A percentile compares a stretch with the other conserved stretches of the same genome.
phyloP scores from a whole-genome alignment of 2,113 vertebrate species.

The Laterallus jamaicensis region DNA sequence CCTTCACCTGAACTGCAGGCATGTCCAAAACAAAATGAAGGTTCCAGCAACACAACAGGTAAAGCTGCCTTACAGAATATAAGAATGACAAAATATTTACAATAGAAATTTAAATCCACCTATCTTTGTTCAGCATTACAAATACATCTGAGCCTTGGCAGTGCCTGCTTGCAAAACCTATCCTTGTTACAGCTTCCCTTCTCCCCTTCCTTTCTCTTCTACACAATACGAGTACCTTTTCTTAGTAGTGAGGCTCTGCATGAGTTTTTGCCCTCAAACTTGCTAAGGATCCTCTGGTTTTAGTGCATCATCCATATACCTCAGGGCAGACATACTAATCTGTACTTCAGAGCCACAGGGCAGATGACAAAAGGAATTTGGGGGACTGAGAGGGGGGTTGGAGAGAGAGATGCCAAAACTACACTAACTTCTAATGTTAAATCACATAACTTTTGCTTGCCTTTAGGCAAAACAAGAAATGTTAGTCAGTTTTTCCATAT shows the following conservation, averaged over 20 bases:
- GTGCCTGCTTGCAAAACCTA: neutral
- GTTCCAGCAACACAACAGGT: conserved; percentile 21
- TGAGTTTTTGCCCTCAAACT: neutral
- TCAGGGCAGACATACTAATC: neutral
- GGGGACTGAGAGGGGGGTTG: neutral
- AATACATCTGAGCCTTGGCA: neutral
- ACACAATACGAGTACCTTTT: neutral
- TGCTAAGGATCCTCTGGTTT: neutral
- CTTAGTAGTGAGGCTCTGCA: neutral
- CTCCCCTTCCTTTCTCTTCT: neutral
- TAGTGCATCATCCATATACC: neutral
- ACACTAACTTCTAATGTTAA: neutral
- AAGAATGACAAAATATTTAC: neutral
- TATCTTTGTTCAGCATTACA: neutral
- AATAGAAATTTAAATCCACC: neutral
- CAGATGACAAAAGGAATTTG: neutral
- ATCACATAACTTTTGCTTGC: neutral
- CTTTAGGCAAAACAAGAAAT: neutral
- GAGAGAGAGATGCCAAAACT: neutral
- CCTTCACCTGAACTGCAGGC: neutral
- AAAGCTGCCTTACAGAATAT: neutral
- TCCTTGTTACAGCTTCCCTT: neutral
- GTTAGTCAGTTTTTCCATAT: neutral
- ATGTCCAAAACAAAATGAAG: neutral
- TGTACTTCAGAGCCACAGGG: neutral